A percentile compares a stretch with the other conserved stretches of the same genome.
Evolutionary conservation across 2,113 vertebrate genomes (phyloP).

Genomic region (Zeus faber): DNA sequence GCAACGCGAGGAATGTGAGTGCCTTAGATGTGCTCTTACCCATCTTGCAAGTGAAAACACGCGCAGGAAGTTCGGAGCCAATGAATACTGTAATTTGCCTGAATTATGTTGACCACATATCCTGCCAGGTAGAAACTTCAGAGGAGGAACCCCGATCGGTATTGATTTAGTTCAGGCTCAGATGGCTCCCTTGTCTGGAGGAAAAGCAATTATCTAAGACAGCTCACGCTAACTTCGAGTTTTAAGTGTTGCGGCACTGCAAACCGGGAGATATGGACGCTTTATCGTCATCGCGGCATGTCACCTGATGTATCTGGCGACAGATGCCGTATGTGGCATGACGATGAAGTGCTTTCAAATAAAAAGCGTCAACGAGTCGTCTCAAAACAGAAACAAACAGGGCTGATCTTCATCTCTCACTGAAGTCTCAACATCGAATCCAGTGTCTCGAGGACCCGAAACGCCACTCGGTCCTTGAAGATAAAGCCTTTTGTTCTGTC

Average conservation of each 20-base stretch:
- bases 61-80: slow-evolving; percentile 75
- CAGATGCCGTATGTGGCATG: no score
- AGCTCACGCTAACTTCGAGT: background rate
- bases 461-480: no score
- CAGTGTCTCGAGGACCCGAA: no score
- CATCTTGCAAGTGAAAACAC: slow-evolving; percentile 75
- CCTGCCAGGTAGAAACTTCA: slow-evolving; percentile 66
- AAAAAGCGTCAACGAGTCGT: no score
- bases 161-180: slow-evolving; percentile 60
- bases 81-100: slow-evolving; percentile 77
- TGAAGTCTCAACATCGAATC: no score
- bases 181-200: slow-evolving; percentile 41
- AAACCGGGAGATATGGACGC: no score
- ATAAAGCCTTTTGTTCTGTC: slow-evolving; percentile 74
- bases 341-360: no score
- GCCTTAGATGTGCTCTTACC: slow-evolving; percentile 68
- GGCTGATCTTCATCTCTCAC: no score
- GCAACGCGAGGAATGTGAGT: slow-evolving; percentile 73
- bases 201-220: slow-evolving; percentile 38
- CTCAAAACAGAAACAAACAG: no score
- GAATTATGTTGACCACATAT: slow-evolving; percentile 77
- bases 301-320: no score
- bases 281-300: no score
- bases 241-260: no score
- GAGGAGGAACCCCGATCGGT: slow-evolving; percentile 59